These are phyloP conservation scores for Ceratina australensis DNA, from an alignment of 1,140 invertebrate species.

Conservation along the genomic window DNA sequence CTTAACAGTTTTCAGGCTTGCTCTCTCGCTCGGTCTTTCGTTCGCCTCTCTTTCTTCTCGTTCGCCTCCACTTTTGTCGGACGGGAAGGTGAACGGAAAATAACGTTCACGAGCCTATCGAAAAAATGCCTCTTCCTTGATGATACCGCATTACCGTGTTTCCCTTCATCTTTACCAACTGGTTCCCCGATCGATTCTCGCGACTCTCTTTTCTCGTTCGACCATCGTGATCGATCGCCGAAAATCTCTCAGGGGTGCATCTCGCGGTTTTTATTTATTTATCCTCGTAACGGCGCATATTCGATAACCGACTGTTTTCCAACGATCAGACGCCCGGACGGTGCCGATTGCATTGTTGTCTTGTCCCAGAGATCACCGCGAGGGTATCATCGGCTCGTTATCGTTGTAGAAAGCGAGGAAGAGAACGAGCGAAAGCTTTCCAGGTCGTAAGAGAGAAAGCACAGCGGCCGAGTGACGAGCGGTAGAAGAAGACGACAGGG, in stretches of 20 bases:
- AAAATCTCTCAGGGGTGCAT: background rate
- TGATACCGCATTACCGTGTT: background rate
- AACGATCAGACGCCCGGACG: slow-evolving; percentile 64
- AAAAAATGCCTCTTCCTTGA: background rate
- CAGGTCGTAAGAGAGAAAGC: slow-evolving; percentile 36
- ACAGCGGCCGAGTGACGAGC: background rate
- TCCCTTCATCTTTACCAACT: background rate
- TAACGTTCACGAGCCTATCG: background rate
- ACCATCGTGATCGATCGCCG: background rate
- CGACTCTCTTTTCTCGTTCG: background rate
- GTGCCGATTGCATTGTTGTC: slow-evolving; percentile 78
- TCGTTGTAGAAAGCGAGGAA: slow-evolving; percentile 60
- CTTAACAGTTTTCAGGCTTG: slow-evolving; percentile 5
- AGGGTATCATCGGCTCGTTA: slow-evolving; percentile 75
- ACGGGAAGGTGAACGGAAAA: slow-evolving; percentile 2
- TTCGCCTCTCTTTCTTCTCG: background rate
- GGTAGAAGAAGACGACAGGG: background rate
- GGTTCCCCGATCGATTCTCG: background rate
- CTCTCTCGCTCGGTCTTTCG: no score
- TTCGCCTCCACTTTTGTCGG: slow-evolving; percentile 21
- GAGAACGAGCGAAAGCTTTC: slow-evolving; percentile 56
- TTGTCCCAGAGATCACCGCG: slow-evolving; percentile 78
- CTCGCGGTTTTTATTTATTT: slow-evolving; percentile 13
- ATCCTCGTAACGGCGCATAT: slow-evolving; percentile 21
- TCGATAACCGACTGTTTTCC: slow-evolving; percentile 58